These are phyloP conservation scores for Nycticryphes semicollaris DNA, from an alignment of 2,113 vertebrate genomes.

Conservation along the genomic window DNA sequence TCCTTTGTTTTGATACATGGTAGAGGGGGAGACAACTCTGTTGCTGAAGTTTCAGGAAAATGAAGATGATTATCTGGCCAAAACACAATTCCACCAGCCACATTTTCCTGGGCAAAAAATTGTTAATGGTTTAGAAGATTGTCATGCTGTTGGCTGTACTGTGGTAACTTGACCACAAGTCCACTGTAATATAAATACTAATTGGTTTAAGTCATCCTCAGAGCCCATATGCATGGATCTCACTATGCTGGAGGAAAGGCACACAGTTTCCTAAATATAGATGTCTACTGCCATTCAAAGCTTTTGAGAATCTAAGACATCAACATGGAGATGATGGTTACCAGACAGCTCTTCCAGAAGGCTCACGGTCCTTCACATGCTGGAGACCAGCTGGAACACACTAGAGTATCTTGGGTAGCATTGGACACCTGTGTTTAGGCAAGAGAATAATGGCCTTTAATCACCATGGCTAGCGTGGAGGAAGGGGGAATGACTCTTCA, in stretches of 20 bases:
- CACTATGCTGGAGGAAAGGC: neutral
- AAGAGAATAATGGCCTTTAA: neutral
- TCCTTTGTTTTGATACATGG: neutral
- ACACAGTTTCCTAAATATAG: neutral
- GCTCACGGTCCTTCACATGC: neutral
- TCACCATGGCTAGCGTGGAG: neutral
- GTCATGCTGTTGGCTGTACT: no score
- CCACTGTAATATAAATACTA: neutral
- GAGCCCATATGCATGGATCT: neutral
- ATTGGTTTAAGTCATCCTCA: neutral
- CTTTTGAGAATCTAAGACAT: neutral
- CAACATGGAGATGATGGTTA: neutral
- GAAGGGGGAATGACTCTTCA: neutral
- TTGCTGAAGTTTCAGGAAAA: neutral
- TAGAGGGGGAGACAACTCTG: no score
- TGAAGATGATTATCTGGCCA: neutral
- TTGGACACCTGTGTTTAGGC: neutral
- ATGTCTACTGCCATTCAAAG: fast-evolving
- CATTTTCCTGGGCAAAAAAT: neutral
- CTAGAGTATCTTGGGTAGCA: neutral
- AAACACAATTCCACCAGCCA: neutral
- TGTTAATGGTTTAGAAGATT: neutral
- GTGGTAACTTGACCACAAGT: neutral
- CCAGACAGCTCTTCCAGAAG: neutral
- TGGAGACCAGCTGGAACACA: neutral